Percentiles rank a stretch among this genome's conserved stretches.
These are phyloP conservation scores for Drosophila kohkoa DNA, from an alignment of 1,140 invertebrate species.

Conservation along the genomic window DNA sequence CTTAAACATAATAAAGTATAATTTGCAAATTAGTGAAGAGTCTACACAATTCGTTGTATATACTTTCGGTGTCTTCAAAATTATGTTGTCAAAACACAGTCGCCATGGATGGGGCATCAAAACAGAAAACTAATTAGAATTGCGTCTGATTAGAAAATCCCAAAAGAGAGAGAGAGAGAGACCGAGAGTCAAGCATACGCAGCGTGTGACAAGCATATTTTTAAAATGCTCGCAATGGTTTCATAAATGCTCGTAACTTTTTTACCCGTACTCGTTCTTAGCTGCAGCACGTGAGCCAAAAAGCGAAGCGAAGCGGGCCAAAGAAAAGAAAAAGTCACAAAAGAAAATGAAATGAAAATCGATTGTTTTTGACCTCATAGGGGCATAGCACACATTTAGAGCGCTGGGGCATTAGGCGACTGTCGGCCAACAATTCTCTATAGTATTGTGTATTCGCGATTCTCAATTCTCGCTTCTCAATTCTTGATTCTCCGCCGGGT, in stretches of 20 bases:
- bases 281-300: slow-evolving; percentile 59
- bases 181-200: slow-evolving; percentile 61
- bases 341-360: slow-evolving; percentile 66
- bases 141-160: slow-evolving; percentile 18
- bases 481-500: slow-evolving; percentile 47
- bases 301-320: slow-evolving; percentile 21
- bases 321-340: slow-evolving; percentile 33
- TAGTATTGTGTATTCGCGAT: slow-evolving; percentile 15
- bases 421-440: slow-evolving; percentile 32
- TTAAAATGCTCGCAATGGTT: slow-evolving; percentile 31
- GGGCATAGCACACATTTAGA: slow-evolving; percentile 68
- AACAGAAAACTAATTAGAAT: slow-evolving; percentile 31
- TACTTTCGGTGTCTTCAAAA: no score
- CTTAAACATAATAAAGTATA: background rate
- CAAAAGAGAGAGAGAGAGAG: background rate
- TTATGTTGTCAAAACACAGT: background rate
- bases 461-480: slow-evolving; percentile 12
- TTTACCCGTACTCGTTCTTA: background rate
- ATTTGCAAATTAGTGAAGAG: background rate
- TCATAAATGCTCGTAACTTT: slow-evolving; percentile 27
- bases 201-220: slow-evolving; percentile 31
- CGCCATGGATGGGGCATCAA: background rate
- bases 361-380: slow-evolving; percentile 81
- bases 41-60: background rate
- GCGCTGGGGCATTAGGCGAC: slow-evolving; percentile 57